These are phyloP conservation scores for Carduelis carduelis DNA, from an alignment of 2,797 vertebrate genomes.

Conservation along the genomic window DNA sequence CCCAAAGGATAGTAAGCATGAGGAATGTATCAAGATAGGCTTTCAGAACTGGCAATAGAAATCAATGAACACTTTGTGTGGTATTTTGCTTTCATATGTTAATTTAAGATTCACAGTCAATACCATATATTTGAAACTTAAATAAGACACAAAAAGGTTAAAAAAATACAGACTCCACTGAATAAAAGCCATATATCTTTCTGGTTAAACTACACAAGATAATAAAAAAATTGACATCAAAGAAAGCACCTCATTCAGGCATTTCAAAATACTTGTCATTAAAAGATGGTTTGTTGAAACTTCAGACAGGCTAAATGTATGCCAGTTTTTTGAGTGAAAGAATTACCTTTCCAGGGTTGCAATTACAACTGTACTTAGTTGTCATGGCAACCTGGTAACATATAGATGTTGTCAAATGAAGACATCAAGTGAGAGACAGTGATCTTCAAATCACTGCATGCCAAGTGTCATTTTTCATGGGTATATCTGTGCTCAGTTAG, in stretches of 20 bases:
- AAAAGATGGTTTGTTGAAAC: constrained; percentile 78
- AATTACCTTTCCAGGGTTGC: constrained; percentile 76
- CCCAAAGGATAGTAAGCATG: neutral
- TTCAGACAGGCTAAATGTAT: constrained; percentile 76
- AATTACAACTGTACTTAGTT: constrained; percentile 79
- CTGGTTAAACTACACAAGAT: constrained; percentile 26
- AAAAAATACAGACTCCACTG: constrained; percentile 54
- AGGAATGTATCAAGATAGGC: neutral
- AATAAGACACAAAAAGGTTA: constrained; percentile 37
- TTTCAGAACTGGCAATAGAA: neutral
- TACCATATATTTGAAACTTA: constrained; percentile 21
- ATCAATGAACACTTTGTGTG: neutral
- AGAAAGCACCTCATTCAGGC: constrained; percentile 66
- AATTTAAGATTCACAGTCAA: constrained; percentile 19
- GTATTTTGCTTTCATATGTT: constrained; percentile 13
- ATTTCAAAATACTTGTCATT: constrained; percentile 78
- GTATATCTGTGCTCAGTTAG: neutral
- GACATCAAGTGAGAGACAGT: constrained; percentile 74
- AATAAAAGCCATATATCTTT: constrained; percentile 25
- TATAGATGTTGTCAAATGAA: constrained; percentile 80
- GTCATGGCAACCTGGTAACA: constrained; percentile 77
- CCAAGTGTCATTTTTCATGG: constrained; percentile 63
- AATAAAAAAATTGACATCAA: constrained; percentile 48
- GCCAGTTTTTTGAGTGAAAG: constrained; percentile 75
- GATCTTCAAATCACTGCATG: constrained; percentile 70